Base-by-base conservation (phyloP, 2,888 invertebrate species). In the Chrysina gloriosa region DNA sequence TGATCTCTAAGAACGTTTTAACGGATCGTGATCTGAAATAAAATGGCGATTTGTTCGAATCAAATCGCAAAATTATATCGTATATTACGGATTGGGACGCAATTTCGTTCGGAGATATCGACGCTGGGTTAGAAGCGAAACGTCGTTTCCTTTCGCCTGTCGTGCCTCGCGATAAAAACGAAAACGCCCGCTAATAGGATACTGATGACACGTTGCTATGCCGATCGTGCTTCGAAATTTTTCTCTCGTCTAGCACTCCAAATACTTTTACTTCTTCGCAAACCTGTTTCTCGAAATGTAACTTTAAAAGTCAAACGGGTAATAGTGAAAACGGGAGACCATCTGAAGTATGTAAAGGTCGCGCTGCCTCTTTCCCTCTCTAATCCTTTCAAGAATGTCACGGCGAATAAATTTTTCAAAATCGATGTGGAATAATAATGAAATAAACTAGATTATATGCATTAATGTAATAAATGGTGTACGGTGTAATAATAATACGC, bases 31-130 rank as follows among this genome's bases (percentile, higher is more conserved):
- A n/a, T n/a, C n/a, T n/a, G n/a, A n/a, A n/a, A n/a, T n/a, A n/a
- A n/a, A n/a, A n/a, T n/a, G n/a, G n/a, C n/a, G n/a, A n/a, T n/a
- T n/a, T n/a, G n/a, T n/a, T n/a, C n/a, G n/a, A n/a, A n/a, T n/a
- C n/a, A n/a, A n/a, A n/a, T 21, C 50, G 1, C 9, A 34, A 31
- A 70, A 70, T n/a, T n/a, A n/a, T n/a, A n/a, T n/a, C n/a, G n/a
- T n/a, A n/a, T n/a, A n/a, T n/a, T n/a, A n/a, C 72, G 68, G 63
- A 69, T 68, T 70, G 70, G 72, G 23, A 21, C 5, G 0, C n/a
- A 7, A 47, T 9, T 21, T 47, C n/a, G 67, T 69, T 5, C 9
- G 14, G 47, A 3, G 34, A 63, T 29, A 48, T 47, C 63, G 34
- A 48, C 14, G 34, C n/a, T 31, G n/a, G n/a, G 34, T 48, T 63